Base-by-base conservation (phyloP, 2,113 vertebrate species). In the Xyliphius kryptos region DNA sequence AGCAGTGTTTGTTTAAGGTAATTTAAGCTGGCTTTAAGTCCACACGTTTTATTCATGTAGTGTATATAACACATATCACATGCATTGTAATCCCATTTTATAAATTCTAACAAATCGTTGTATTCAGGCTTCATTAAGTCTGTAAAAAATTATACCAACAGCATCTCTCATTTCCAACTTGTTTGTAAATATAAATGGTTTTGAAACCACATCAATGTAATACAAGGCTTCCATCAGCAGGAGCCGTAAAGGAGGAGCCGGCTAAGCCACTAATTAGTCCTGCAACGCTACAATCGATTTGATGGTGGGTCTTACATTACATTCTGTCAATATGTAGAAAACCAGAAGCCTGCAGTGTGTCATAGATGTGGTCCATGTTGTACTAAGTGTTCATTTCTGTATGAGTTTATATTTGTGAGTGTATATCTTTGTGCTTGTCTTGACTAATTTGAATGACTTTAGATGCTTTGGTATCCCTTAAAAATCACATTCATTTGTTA, bases 231-330 rank as follows among this genome's bases (percentile, higher is more conserved):
- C 61, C 57, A 67, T 68, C 54, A 15, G 20, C 54, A 15, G 20
- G 22, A 44, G 48, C 47, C 38, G 67, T 61, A 60, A 56, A 60
- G 47, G 36, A 53, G 67, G 26, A 53, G 20, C 40, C 32, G 61
- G 57, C 70, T 67, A 60, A 66, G 63, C 41, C 61, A 52, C 69
- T 71, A 79, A 81, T 79, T 75, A 83, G 76, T 68, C 67, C 58
- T 26, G 61, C 60, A 51, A 56, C 16, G 61, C 72, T 55, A 63
- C 15, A 67, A 80, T 83, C 81, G 60, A 82, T 83, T 70, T 53
- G 72, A 56, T 61, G 44, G 63, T 57, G 69, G 75, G 50, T 81
- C 71, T 80, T 48, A 2, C 69, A 80, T 83, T 84, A 83, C 77
- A 15, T 58, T 19, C 56, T 71, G 72, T 82, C 77, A 72, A 80